Base-by-base conservation (phyloP, 1,140 invertebrate genomes). In the Dolichoris vasculosae region DNA sequence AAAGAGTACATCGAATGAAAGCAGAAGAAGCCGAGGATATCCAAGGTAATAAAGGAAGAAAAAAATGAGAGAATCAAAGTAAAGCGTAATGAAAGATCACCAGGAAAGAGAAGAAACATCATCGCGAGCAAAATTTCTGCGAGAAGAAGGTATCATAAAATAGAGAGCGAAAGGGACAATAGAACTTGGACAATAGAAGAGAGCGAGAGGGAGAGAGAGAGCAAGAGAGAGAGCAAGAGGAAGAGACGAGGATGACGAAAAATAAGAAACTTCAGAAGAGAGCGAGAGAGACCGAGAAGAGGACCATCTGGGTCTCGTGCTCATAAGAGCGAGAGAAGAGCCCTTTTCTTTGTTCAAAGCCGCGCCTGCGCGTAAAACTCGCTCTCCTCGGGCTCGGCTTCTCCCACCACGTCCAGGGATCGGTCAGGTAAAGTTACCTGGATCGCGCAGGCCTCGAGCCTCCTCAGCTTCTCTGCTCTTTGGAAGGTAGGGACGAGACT, bases 361-460 rank as follows among this genome's bases (percentile, higher is more conserved):
- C 59, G 75, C 83, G 75, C 71, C 71, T 83, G 71, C 83, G 83
- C 75, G 75, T 48, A 64, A 63, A 83, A 43, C 59, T 20, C 43
- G 64, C 64, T 81, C 79, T 83, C 35, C 81, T 59, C 51, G n/a
- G 17, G 46, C 23, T 17, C 11, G n/a, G 30, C 23, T 43, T n/a
- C 69, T 26, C 69, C 38, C 69, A 8, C 38, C 69, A 43, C 69
- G 59, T 23, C 23, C 35, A 30, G 20, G 35, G 64, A 81, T 40
- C 77, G 83, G 64, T 63, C 77, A 75, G 83, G 83, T 80, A 85
- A 73, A 85, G 83, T 84, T 84, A 84, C 83, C 83, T 84, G 83
- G 46, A 78, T 63, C 51, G 64, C 55, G 43, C 79, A 64, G 30
- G 1, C 11, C 69, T 69, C 40, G 3, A 6, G 69, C 51, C 75